Base-by-base conservation (phyloP, 2,797 vertebrate genomes). In the Lophius americanus region DNA sequence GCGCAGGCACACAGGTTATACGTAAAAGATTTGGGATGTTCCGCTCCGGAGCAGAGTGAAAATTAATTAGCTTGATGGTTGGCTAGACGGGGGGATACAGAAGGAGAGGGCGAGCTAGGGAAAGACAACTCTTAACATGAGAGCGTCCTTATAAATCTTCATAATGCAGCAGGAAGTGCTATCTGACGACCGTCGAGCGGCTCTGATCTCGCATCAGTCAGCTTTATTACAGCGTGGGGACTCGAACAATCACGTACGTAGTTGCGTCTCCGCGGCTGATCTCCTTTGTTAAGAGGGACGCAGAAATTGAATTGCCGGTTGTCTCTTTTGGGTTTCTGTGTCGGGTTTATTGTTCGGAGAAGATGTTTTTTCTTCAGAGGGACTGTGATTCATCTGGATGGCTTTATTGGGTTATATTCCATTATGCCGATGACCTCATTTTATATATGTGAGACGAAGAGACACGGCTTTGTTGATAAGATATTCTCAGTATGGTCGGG, bases 211-310 rank as follows among this genome's bases (percentile, higher is more conserved):
- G 14, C 63, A 75, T 83, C 70, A 68, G 56, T 80, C 80, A 68
- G 63, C 63, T 75, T 81, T 64, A 83, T 73, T 69, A 61, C 44
- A 59, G 75, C 43, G 76, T 35, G 37, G 68, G 73, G 73, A 78
- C 65, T n/a, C 53, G 35, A 42, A 50, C 50, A 39, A 52, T 35
- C 53, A 62, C 39, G 51, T 23, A 50, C 32, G 10, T 9, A n/a
- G 51, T 7, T 23, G 36, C 42, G 32, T 58, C 60, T 41, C 12
- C 8, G 41, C 33, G 6, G 8, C 5, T 33, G 35, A 4, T 9
- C 9, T 14, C 1, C 44, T 9, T 36, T 39, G 23, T 38, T 49
- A 23, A 14, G 23, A 58, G 13, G 9, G 5, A 6, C 8, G 23
- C 1, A 52, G 23, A 10, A 42, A 37, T 12, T 10, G n/a, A 33